Evolutionary conservation across 2,797 vertebrate species (phyloP).

Genomic region (Urosaurus nigricauda): DNA sequence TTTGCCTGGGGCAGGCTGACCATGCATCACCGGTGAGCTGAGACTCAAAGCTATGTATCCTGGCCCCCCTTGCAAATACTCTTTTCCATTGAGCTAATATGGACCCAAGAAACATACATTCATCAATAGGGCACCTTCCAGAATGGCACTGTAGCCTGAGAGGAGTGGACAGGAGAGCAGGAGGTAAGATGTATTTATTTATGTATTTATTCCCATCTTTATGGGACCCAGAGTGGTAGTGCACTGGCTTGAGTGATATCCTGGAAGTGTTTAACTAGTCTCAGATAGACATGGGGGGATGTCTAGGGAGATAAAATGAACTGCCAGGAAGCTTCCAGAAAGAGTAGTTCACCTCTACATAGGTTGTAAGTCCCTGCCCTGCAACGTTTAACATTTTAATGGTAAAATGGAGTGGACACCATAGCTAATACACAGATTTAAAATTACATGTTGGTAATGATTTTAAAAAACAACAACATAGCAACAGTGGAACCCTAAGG

Average conservation of each 20-base stretch:
- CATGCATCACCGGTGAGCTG: background rate
- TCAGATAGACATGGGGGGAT: background rate
- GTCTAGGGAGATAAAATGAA: background rate
- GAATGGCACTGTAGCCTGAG: too few species aligned
- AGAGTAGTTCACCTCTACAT: too few species aligned
- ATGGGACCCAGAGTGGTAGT: too few species aligned
- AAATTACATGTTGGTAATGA: conserved; percentile 3
- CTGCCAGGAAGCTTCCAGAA: too few species aligned
- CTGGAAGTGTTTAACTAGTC: background rate
- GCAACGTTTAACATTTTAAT: too few species aligned
- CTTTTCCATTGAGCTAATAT: background rate
- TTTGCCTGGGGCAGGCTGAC: background rate
- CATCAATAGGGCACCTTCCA: too few species aligned
- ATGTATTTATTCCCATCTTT: too few species aligned
- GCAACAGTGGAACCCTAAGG: background rate
- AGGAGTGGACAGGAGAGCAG: too few species aligned
- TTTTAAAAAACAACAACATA: background rate
- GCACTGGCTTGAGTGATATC: background rate
- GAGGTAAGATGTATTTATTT: too few species aligned
- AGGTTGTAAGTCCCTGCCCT: too few species aligned
- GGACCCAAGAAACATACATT: too few species aligned
- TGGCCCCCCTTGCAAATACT: background rate
- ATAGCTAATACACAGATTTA: background rate
- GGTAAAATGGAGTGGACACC: background rate
- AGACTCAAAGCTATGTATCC: too few species aligned